phyloP scores from a whole-genome alignment of 2,797 vertebrate genomes.

The Phalanger gymnotis region DNA sequence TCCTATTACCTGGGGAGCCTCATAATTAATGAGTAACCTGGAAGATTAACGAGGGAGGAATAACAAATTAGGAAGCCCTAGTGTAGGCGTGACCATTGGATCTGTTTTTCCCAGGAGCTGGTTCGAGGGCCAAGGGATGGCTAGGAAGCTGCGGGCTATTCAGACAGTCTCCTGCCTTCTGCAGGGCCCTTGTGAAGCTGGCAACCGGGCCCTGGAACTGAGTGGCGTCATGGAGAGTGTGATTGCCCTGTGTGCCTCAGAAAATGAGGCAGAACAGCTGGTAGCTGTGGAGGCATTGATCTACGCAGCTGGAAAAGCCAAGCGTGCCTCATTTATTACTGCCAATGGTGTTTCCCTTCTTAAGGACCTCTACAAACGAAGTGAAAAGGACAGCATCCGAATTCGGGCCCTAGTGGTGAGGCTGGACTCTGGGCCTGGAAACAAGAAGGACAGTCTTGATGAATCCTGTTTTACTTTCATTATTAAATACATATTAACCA shows the following conservation, averaged over 20 bases:
- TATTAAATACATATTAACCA: neutral
- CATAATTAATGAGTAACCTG: neutral
- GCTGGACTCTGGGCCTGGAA: rapidly evolving
- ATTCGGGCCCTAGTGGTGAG: conserved; percentile 97
- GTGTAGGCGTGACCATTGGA: neutral
- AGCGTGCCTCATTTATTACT: conserved; percentile 97
- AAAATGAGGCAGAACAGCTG: conserved; percentile 92
- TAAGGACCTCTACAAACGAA: conserved; percentile 98
- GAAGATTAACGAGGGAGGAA: neutral
- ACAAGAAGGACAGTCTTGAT: rapidly evolving
- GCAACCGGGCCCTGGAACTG: conserved; percentile 94
- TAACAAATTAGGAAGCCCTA: neutral
- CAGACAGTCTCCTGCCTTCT: conserved; percentile 95
- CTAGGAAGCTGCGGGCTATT: conserved; percentile 93
- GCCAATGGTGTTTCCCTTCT: conserved; percentile 95
- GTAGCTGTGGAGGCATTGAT: conserved; percentile 97
- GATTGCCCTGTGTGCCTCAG: conserved; percentile 93
- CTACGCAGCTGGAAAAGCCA: conserved; percentile 96
- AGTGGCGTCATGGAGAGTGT: conserved; percentile 95
- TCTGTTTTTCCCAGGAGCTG: conserved; percentile 87
- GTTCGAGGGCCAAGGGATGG: conserved; percentile 87
- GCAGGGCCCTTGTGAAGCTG: conserved; percentile 95
- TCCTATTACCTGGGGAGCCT: neutral
- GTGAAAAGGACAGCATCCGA: conserved; percentile 95
- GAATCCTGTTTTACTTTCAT: neutral